A percentile compares a stretch with the other conserved stretches of the same genome.
Evolutionary conservation across 2,888 invertebrate species (phyloP).

Genomic region (Cataglyphis altisquamis): DNA sequence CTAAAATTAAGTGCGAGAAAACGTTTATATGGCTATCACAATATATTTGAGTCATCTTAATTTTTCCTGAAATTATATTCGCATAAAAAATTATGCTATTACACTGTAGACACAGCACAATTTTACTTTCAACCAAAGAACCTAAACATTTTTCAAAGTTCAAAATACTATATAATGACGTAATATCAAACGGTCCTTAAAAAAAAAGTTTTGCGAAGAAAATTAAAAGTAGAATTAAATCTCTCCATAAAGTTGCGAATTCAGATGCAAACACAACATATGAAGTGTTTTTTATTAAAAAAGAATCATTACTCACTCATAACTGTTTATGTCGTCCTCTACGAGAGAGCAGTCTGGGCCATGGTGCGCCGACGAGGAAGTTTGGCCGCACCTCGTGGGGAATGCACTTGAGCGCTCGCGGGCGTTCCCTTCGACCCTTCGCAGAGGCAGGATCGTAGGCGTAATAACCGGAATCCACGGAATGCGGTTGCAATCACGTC

Average conservation of each 20-base stretch:
- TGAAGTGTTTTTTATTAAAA: neutral
- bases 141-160: neutral
- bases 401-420: constrained; percentile 19
- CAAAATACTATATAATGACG: neutral
- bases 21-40: neutral
- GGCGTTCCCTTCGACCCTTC: constrained; percentile 14
- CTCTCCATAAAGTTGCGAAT: neutral
- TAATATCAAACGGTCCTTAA: neutral
- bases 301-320: constrained; percentile 65
- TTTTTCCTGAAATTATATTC: neutral
- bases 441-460: neutral
- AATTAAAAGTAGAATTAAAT: neutral
- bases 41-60: neutral
- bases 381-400: constrained; percentile 24
- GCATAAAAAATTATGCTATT: neutral
- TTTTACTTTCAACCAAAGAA: neutral
- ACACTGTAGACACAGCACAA: neutral
- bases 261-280: neutral
- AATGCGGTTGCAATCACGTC: constrained; percentile 15
- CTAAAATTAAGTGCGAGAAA: neutral
- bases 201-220: neutral
- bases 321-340: constrained; percentile 51
- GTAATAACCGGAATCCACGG: constrained; percentile 15
- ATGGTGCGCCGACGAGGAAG: constrained; percentile 56
- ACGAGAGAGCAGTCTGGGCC: constrained; percentile 51